A percentile compares a stretch with the other conserved stretches of the same genome.
These are phyloP conservation scores for Teleogryllus oceanicus DNA, from an alignment of 2,888 invertebrate genomes.

Conservation along the genomic window DNA sequence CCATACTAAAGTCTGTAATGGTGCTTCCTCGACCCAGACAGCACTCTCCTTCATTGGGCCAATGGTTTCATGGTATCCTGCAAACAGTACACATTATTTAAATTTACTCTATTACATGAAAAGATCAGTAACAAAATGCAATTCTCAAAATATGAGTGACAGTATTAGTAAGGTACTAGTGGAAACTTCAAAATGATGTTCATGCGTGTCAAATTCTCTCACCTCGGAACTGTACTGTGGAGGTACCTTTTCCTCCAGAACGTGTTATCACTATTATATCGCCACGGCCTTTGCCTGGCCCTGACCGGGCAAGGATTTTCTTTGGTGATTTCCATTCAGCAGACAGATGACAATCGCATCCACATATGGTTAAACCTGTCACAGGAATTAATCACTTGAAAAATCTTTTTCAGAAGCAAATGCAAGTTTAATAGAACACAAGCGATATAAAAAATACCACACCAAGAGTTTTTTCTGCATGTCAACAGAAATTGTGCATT, in stretches of 20 bases:
- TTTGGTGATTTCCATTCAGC: constrained; percentile 98
- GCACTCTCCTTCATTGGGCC: constrained; percentile 96
- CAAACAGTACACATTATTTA: not conserved
- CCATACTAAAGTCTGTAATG: constrained; percentile 75
- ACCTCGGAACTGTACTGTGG: constrained; percentile 85
- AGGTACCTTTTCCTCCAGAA: constrained; percentile 82
- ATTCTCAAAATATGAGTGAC: not conserved
- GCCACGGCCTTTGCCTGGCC: constrained; percentile 84
- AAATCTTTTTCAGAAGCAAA: no score
- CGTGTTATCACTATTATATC: constrained; percentile 87
- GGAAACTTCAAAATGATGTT: not conserved
- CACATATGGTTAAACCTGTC: constrained; percentile 90
- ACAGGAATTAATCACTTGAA: no score
- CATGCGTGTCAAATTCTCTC: constrained; percentile 29
- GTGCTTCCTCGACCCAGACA: constrained; percentile 97
- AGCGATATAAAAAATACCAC: no score
- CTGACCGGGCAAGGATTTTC: constrained; percentile 94
- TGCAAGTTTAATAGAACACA: no score
- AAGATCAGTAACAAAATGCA: not conserved
- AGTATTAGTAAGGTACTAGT: not conserved
- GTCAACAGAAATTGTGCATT: no score
- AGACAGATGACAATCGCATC: constrained; percentile 88
- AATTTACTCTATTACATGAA: not conserved
- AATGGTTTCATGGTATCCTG: constrained; percentile 79
- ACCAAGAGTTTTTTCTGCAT: no score